These are phyloP conservation scores for Chionis minor DNA, from an alignment of 2,113 vertebrate genomes.

Conservation along the genomic window DNA sequence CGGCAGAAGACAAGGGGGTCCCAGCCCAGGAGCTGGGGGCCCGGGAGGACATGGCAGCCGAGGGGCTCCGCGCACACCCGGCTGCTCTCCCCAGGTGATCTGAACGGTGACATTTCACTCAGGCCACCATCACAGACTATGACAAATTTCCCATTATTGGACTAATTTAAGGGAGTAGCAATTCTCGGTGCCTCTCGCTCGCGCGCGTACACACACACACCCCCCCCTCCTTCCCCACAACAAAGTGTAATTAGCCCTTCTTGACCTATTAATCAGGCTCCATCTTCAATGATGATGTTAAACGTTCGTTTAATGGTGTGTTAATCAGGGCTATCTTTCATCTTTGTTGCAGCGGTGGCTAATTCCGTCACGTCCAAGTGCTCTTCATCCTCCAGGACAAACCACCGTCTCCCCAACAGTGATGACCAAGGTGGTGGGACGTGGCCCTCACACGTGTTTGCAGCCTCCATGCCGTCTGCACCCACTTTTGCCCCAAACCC, in stretches of 20 bases:
- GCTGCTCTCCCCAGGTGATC: not conserved
- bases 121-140: not conserved
- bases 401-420: accelerated
- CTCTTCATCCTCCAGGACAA: not conserved
- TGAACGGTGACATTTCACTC: not conserved
- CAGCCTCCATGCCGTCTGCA: not conserved
- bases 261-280: constrained; percentile 44
- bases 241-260: constrained; percentile 41
- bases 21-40: not conserved
- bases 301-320: not conserved
- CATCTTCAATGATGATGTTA: not conserved
- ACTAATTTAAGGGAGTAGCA: not conserved
- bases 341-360: not conserved
- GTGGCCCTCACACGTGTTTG: accelerated
- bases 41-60: not conserved
- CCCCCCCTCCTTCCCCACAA: not conserved
- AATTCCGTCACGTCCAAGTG: not conserved
- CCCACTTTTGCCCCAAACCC: not conserved
- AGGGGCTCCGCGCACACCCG: not conserved
- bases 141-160: not conserved
- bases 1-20: not conserved
- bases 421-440: not conserved
- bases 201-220: accelerated
- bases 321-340: constrained; percentile 42
- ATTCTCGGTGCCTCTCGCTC: not conserved